Evolutionary conservation across 2,797 vertebrate species (phyloP).

Genomic region (Hippopotamyrus pictus): DNA sequence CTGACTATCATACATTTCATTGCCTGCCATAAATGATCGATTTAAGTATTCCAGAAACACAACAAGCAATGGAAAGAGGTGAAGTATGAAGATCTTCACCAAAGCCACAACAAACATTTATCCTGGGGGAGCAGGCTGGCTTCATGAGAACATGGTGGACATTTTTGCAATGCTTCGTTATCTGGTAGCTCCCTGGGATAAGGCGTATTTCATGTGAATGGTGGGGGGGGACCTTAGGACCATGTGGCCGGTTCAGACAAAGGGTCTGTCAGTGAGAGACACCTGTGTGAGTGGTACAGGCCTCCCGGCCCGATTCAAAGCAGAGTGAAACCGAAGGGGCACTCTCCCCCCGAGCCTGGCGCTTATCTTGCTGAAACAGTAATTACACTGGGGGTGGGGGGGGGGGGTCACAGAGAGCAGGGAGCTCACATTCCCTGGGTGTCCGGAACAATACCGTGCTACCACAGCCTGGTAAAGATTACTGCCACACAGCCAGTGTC

Average conservation of each 20-base stretch:
- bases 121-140: not conserved
- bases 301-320: not conserved
- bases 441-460: slow-evolving; percentile 25
- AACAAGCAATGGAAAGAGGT: not conserved
- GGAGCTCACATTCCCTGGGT: slow-evolving; percentile 24
- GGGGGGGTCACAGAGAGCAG: slow-evolving; percentile 23
- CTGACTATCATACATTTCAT: slow-evolving; percentile 26
- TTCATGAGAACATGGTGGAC: not conserved
- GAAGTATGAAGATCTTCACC: slow-evolving; percentile 25
- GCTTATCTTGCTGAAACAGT: slow-evolving; percentile 35
- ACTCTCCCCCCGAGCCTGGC: slow-evolving; percentile 19
- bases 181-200: not conserved
- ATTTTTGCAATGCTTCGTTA: not conserved
- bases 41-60: not conserved
- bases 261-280: slow-evolving; percentile 24
- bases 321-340: not conserved
- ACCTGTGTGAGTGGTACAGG: slow-evolving; percentile 33
- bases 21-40: not conserved
- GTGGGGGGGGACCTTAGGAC: slow-evolving; percentile 20
- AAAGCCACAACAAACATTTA: not conserved
- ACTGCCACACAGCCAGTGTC: not conserved
- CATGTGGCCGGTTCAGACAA: slow-evolving; percentile 26
- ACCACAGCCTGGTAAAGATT: slow-evolving; percentile 26
- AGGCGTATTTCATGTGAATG: not conserved
- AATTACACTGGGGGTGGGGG: slow-evolving; percentile 20